phyloP scores from a whole-genome alignment of 2,797 vertebrate genomes.

The Sebastes miniatus region DNA sequence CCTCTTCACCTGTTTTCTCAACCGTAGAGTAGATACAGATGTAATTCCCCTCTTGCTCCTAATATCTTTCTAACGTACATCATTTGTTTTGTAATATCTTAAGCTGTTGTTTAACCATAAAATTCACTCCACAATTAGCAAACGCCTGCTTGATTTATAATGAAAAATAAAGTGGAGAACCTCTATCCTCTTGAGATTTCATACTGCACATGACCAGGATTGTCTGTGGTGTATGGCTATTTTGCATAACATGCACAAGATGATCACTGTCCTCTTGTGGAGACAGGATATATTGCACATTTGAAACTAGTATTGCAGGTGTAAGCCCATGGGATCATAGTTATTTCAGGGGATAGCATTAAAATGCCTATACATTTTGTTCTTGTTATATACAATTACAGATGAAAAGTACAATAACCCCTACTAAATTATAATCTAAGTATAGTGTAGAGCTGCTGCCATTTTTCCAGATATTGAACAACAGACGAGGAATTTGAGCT shows the following conservation, averaged over 20 bases:
- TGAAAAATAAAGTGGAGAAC: neutral
- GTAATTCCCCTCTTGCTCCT: neutral
- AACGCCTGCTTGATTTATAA: neutral
- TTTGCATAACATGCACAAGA: neutral
- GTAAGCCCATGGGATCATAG: neutral
- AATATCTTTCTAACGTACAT: neutral
- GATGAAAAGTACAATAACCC: neutral
- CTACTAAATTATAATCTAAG: neutral
- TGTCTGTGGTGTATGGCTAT: neutral
- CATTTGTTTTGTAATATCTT: neutral
- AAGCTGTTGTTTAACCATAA: neutral
- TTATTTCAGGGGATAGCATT: neutral
- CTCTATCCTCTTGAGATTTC: neutral
- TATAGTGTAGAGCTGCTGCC: neutral
- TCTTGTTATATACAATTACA: neutral
- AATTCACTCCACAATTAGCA: neutral
- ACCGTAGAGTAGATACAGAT: neutral
- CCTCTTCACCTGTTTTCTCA: neutral
- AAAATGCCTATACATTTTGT: neutral
- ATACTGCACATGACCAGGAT: neutral
- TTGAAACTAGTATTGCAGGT: neutral
- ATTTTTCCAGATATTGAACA: neutral
- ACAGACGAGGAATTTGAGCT: neutral
- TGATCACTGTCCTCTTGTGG: constrained; percentile 52
- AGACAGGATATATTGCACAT: neutral